These are phyloP conservation scores for Drosophila littoralis DNA, from an alignment of 1,140 invertebrate genomes.

Conservation along the genomic window DNA sequence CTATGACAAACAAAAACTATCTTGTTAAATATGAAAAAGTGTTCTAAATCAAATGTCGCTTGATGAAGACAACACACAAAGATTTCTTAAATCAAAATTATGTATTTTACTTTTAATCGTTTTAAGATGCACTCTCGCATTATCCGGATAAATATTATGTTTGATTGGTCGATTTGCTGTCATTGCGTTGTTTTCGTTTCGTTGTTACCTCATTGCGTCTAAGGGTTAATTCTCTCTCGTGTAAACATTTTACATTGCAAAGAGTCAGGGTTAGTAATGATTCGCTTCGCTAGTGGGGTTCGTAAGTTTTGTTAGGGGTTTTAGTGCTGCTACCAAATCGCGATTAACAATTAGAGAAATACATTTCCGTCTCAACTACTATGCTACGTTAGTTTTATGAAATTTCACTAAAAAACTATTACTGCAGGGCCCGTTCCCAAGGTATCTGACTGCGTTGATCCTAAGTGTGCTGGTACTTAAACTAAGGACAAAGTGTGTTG, in stretches of 20 bases:
- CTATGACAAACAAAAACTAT: conserved; percentile 56
- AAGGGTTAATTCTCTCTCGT: conserved; percentile 26
- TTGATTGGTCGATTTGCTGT: conserved; percentile 59
- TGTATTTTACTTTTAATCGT: conserved; percentile 63
- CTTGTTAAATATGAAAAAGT: conserved; percentile 44
- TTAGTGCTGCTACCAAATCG: conserved; percentile 79
- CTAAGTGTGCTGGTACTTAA: conserved; percentile 66
- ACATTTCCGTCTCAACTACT: conserved; percentile 53
- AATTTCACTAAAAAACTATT: conserved; percentile 76
- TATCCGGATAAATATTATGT: conserved; percentile 72
- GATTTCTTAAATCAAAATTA: conserved; percentile 30
- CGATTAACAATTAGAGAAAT: conserved; percentile 66
- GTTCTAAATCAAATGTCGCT: conserved; percentile 24
- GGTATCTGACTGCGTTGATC: conserved; percentile 53
- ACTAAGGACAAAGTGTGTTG: conserved; percentile 60
- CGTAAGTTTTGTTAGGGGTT: conserved; percentile 67
- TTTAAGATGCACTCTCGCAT: conserved; percentile 74
- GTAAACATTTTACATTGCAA: conserved; percentile 50
- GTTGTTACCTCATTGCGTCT: conserved; percentile 66
- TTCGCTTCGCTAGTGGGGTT: conserved; percentile 67
- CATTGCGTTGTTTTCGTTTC: conserved; percentile 66
- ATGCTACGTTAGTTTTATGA: conserved; percentile 68
- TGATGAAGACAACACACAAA: conserved; percentile 53
- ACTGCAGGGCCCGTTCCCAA: conserved; percentile 64
- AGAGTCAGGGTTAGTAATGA: conserved; percentile 67